phyloP scores from a whole-genome alignment of 2,888 invertebrate genomes.

The Lissonota sp. region DNA sequence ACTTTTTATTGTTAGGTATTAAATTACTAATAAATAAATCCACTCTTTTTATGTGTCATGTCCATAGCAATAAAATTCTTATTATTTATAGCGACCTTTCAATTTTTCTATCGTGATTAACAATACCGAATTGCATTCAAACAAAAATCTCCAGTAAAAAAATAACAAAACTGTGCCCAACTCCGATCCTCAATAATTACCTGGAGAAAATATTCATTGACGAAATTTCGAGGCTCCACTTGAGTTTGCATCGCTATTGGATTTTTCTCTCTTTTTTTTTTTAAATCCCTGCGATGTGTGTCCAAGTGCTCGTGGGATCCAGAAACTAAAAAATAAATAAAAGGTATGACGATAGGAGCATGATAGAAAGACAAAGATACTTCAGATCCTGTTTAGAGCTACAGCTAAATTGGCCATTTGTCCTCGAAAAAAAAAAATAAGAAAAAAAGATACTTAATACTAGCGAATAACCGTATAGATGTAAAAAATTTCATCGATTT shows the following conservation, averaged over 20 bases:
- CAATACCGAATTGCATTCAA: too few species aligned
- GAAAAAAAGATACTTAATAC: background rate
- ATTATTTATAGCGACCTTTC: too few species aligned
- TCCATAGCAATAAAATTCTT: too few species aligned
- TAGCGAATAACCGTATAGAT: background rate
- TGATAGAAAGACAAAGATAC: slow-evolving; percentile 43
- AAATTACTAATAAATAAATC: too few species aligned
- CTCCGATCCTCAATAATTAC: too few species aligned
- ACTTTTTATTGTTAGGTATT: too few species aligned
- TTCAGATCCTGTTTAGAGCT: slow-evolving; percentile 42
- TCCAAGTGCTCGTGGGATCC: slow-evolving; percentile 68
- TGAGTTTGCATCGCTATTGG: slow-evolving; percentile 33
- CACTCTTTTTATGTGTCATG: too few species aligned
- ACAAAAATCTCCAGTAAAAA: too few species aligned
- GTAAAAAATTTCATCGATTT: background rate
- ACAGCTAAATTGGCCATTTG: slow-evolving; percentile 25
- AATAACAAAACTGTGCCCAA: too few species aligned
- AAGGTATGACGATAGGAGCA: slow-evolving; percentile 71
- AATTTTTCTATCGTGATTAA: too few species aligned
- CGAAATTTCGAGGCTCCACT: too few species aligned
- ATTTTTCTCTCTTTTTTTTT: slow-evolving; percentile 35
- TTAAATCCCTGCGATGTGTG: slow-evolving; percentile 46
- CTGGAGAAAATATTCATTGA: too few species aligned
- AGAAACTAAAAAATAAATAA: slow-evolving; percentile 70
- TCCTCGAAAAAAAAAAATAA: slow-evolving; percentile 13